Evolutionary conservation across 2,888 invertebrate genomes (phyloP).

Genomic region (Sceliomorpha sp.): DNA sequence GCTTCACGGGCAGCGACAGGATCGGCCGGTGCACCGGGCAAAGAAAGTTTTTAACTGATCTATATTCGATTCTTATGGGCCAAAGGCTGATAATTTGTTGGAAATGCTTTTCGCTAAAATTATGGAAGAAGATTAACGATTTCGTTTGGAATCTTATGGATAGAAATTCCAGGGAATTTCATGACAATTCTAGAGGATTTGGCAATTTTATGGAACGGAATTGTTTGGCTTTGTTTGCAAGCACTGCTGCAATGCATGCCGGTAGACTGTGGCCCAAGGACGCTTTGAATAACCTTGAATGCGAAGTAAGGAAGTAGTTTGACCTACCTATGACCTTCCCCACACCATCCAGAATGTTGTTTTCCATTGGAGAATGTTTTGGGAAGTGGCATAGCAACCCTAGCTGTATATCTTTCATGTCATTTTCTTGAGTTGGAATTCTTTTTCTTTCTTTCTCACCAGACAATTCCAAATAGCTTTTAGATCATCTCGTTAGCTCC

Average conservation of each 20-base stretch:
- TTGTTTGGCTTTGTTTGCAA: too few relatives aligned
- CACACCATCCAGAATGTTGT: too few relatives aligned
- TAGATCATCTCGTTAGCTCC: constrained; percentile 65
- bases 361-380: background rate
- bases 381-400: too few relatives aligned
- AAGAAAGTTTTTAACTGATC: constrained; percentile 9
- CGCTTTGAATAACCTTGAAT: background rate
- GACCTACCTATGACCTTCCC: background rate
- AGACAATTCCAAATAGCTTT: constrained; percentile 46
- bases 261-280: too few relatives aligned
- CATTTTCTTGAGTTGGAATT: too few relatives aligned
- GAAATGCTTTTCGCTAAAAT: too few relatives aligned
- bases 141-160: too few relatives aligned
- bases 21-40: constrained; percentile 11
- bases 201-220: too few relatives aligned
- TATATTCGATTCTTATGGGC: background rate
- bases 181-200: background rate
- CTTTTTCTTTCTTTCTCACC: constrained; percentile 15
- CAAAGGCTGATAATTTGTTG: background rate
- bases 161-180: too few relatives aligned
- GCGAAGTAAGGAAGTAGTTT: background rate
- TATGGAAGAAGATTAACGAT: too few relatives aligned
- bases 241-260: too few relatives aligned
- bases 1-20: constrained; percentile 42
- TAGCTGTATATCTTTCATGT: background rate